A percentile compares a stretch with the other conserved stretches of the same genome.
Evolutionary conservation across 2,797 vertebrate genomes (phyloP).

Genomic region (Caiman crocodilus): DNA sequence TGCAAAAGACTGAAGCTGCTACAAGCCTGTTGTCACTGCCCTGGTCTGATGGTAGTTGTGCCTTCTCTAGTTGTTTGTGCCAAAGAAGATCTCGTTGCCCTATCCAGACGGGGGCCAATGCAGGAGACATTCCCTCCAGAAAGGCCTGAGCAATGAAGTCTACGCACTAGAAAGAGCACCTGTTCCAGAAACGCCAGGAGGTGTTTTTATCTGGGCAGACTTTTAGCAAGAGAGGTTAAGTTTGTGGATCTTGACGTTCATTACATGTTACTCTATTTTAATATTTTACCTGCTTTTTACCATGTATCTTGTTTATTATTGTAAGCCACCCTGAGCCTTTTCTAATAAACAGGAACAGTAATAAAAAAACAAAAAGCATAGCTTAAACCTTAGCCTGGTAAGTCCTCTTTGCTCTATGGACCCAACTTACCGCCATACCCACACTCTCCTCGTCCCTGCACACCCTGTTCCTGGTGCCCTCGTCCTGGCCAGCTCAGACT

Average conservation of each 20-base stretch:
- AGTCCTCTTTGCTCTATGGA: neutral
- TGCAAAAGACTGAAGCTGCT: neutral
- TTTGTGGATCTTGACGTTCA: no score
- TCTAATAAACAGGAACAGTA: no score
- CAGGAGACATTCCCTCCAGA: neutral
- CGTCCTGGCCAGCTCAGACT: fast-evolving
- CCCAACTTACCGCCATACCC: no score
- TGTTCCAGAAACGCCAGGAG: no score
- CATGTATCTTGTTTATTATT: no score
- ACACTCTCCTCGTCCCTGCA: neutral
- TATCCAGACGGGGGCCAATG: fast-evolving
- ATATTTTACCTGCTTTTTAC: no score
- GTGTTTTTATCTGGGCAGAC: no score
- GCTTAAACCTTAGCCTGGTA: neutral
- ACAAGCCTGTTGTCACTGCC: neutral
- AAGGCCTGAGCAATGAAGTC: neutral
- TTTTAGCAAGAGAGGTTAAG: no score
- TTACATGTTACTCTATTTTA: no score
- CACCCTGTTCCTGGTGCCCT: fast-evolving
- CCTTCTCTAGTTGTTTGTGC: neutral
- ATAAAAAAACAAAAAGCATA: neutral
- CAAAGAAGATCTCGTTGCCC: neutral
- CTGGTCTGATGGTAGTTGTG: neutral
- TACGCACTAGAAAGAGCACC: neutral
- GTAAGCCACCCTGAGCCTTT: no score